A percentile compares a stretch with the other conserved stretches of the same genome.
phyloP scores from a whole-genome alignment of 2,797 vertebrate species.

The Erpetoichthys calabaricus region DNA sequence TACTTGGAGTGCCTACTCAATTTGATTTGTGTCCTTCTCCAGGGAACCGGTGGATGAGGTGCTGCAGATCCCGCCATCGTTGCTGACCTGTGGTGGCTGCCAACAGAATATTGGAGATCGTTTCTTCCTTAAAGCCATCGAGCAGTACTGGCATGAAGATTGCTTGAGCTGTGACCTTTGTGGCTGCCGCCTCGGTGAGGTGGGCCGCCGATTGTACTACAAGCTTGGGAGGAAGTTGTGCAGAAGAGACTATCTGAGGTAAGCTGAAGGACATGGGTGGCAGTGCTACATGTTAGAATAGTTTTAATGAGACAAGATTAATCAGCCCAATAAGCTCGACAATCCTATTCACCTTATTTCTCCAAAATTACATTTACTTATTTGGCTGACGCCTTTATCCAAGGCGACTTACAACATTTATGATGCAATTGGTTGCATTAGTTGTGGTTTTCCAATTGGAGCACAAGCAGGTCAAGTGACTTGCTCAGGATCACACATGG shows the following conservation, averaged over 20 bases:
- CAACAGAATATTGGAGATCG: conserved; percentile 96
- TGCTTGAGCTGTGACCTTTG: conserved; percentile 97
- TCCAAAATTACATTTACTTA: no score
- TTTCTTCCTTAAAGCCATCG: conserved; percentile 96
- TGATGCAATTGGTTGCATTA: no score
- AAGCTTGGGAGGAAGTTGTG: conserved; percentile 93
- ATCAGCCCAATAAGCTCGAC: no score
- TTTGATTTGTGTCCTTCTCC: background rate
- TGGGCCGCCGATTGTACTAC: conserved; percentile 87
- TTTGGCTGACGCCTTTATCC: no score
- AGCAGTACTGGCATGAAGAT: conserved; percentile 98
- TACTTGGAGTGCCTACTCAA: no score
- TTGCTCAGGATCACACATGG: no score
- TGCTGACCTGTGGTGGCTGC: conserved; percentile 90
- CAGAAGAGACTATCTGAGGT: conserved; percentile 95
- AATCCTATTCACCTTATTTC: no score
- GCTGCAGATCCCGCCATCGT: conserved; percentile 89
- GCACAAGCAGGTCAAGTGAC: no score
- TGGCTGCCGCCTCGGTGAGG: conserved; percentile 86
- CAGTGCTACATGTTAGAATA: no score
- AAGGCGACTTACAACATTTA: no score
- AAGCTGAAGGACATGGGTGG: background rate
- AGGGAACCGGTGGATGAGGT: conserved; percentile 96
- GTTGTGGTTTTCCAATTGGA: no score
- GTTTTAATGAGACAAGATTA: no score